Percentiles rank a stretch among this genome's conserved stretches.
These are phyloP conservation scores for Minunthozetes semirufus DNA, from an alignment of 2,888 invertebrate genomes.

Conservation along the genomic window DNA sequence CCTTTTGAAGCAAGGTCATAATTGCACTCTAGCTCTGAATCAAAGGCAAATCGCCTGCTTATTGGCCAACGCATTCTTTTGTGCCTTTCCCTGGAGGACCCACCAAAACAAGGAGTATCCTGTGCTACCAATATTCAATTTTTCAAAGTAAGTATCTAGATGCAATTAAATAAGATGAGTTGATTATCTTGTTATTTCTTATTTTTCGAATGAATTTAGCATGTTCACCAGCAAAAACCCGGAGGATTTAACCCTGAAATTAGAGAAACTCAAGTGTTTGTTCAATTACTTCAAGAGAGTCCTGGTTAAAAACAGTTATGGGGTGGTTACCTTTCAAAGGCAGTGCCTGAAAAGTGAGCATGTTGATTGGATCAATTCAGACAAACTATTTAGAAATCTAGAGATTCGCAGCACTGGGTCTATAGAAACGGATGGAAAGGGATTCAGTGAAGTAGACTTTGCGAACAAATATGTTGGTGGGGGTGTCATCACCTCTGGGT, in stretches of 20 bases:
- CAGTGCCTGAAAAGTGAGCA: conserved; percentile 57
- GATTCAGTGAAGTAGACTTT: conserved; percentile 85
- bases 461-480: conserved; percentile 89
- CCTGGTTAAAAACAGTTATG: conserved; percentile 54
- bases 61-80: too few relatives aligned
- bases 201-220: not conserved
- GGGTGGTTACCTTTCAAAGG: conserved; percentile 71
- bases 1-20: too few relatives aligned
- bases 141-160: too few relatives aligned
- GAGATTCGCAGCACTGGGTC: conserved; percentile 67
- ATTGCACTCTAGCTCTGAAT: too few relatives aligned
- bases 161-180: too few relatives aligned
- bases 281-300: conserved; percentile 68
- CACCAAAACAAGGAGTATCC: too few relatives aligned
- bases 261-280: conserved; percentile 82
- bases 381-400: conserved; percentile 56
- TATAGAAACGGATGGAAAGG: conserved; percentile 74
- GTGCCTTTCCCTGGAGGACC: too few relatives aligned
- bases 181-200: not conserved
- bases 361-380: conserved; percentile 57
- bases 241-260: conserved; percentile 46
- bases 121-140: too few relatives aligned
- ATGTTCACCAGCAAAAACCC: not conserved
- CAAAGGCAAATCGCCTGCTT: too few relatives aligned
- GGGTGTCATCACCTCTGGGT: conserved; percentile 78